These are phyloP conservation scores for Salticus scenicus DNA, from an alignment of 2,888 invertebrate genomes.

Conservation along the genomic window DNA sequence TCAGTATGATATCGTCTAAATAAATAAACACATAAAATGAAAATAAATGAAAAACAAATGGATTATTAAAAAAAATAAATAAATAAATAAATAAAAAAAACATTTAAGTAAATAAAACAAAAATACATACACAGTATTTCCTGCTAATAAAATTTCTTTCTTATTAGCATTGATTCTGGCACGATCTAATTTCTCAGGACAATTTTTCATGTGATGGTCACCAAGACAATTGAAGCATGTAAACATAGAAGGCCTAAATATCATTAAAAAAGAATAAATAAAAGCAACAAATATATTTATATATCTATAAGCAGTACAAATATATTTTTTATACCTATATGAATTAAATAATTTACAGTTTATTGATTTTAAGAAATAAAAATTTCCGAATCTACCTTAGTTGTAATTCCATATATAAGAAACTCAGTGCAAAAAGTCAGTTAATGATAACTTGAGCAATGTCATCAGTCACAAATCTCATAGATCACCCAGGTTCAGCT, in stretches of 20 bases:
- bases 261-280: too few relatives aligned
- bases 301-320: neutral
- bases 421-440: too few relatives aligned
- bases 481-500: too few relatives aligned
- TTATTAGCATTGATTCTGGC: conserved; percentile 83
- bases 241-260: conserved; percentile 33
- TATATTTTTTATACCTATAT: neutral
- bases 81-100: conserved; percentile 15
- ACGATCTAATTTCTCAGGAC: conserved; percentile 82
- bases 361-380: too few relatives aligned
- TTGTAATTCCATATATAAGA: too few relatives aligned
- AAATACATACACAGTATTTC: conserved; percentile 23
- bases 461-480: too few relatives aligned
- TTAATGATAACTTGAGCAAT: too few relatives aligned
- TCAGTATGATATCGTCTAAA: conserved; percentile 60
- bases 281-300: too few relatives aligned
- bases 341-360: too few relatives aligned
- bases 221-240: conserved; percentile 90
- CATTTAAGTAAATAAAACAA: neutral
- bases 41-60: too few relatives aligned
- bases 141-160: conserved; percentile 77
- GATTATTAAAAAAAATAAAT: neutral
- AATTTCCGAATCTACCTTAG: too few relatives aligned
- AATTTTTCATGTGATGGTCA: conserved; percentile 85
- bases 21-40: too few relatives aligned